These are phyloP conservation scores for Elmis aenea DNA, from an alignment of 2,888 invertebrate genomes.

Conservation along the genomic window DNA sequence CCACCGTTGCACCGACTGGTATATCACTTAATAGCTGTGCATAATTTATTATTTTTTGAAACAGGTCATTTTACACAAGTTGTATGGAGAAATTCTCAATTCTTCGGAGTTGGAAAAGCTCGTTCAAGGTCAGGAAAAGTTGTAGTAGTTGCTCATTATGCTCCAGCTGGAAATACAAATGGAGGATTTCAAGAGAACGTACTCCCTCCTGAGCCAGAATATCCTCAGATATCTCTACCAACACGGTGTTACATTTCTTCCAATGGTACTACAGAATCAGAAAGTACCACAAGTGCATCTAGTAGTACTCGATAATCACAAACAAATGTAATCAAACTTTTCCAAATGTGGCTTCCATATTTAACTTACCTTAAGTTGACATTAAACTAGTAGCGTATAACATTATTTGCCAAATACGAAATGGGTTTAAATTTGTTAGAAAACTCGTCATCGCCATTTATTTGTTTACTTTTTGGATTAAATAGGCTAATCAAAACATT, in stretches of 20 bases:
- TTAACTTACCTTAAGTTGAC: no score
- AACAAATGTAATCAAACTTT: no score
- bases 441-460: no score
- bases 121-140: conserved; percentile 71
- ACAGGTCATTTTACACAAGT: conserved; percentile 83
- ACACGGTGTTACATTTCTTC: conserved; percentile 24
- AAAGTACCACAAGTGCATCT: conserved; percentile 18
- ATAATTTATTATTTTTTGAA: no score
- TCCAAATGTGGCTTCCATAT: no score
- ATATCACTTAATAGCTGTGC: no score
- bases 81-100: conserved; percentile 72
- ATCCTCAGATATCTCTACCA: conserved; percentile 13
- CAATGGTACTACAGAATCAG: conserved; percentile 20
- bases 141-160: conserved; percentile 80
- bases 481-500: no score
- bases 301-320: conserved; percentile 7
- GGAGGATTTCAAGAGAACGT: conserved; percentile 74
- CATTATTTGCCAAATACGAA: no score
- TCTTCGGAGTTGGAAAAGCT: conserved; percentile 79
- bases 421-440: no score
- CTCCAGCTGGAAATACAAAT: conserved; percentile 72
- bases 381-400: no score
- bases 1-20: no score
- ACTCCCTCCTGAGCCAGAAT: conserved; percentile 57
- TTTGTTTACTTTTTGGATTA: no score